These are phyloP conservation scores for Eonycteris spelaea DNA, from an alignment of 2,113 vertebrate species.

Conservation along the genomic window DNA sequence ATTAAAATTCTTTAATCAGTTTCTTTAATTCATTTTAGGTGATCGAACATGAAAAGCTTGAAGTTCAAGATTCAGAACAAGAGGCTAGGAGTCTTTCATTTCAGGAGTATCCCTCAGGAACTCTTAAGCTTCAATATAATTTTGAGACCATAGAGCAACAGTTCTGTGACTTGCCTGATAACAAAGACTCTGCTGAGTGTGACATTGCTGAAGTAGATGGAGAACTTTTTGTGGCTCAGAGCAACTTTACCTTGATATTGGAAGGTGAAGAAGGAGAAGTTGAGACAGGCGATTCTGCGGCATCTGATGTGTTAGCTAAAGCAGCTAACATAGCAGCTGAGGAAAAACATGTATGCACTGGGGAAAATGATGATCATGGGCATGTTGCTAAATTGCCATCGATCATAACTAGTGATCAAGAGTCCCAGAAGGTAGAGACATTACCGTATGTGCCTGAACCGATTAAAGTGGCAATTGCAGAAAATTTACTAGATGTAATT, in stretches of 20 bases:
- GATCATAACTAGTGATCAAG: slow-evolving; percentile 73
- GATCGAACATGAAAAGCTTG: slow-evolving; percentile 61
- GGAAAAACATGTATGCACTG: neutral
- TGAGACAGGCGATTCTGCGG: slow-evolving; percentile 64
- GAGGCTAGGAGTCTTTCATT: slow-evolving; percentile 72
- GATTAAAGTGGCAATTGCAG: slow-evolving; percentile 81
- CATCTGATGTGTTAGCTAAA: slow-evolving; percentile 45
- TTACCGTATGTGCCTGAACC: slow-evolving; percentile 84
- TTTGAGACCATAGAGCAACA: slow-evolving; percentile 80
- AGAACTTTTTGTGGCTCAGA: slow-evolving; percentile 79
- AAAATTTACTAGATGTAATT: slow-evolving; percentile 83
- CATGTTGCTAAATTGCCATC: slow-evolving; percentile 60
- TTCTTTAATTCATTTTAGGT: slow-evolving; percentile 75
- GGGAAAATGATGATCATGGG: slow-evolving; percentile 61
- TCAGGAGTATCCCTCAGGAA: slow-evolving; percentile 82
- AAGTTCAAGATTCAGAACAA: slow-evolving; percentile 68
- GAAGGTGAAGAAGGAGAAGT: slow-evolving; percentile 88
- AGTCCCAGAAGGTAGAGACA: slow-evolving; percentile 75
- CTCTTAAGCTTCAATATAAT: slow-evolving; percentile 84
- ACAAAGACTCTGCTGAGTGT: slow-evolving; percentile 76
- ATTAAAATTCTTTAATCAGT: slow-evolving; percentile 36
- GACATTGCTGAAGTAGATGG: slow-evolving; percentile 79
- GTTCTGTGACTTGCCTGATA: slow-evolving; percentile 78
- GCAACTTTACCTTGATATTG: slow-evolving; percentile 91
- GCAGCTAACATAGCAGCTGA: slow-evolving; percentile 6